Conservation (phyloP, 2,113 vertebrate species). For the Thryonomys swinderianus region DNA sequence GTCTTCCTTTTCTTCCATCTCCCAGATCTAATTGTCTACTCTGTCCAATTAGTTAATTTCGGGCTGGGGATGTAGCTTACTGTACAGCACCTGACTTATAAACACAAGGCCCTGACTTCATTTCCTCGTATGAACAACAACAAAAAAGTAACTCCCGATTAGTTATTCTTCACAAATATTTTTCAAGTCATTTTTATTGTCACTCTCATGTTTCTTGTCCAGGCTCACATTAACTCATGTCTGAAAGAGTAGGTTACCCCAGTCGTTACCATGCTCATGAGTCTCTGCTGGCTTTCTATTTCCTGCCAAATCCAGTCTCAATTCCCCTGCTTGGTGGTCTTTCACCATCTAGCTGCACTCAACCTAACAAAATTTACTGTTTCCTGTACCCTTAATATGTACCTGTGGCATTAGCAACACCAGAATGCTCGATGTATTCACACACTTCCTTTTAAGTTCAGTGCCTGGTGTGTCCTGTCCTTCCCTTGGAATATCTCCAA, state of each 20-base stretch:
- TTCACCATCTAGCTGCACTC: background rate
- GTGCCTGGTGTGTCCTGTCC: background rate
- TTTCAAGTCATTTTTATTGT: conserved; percentile 41
- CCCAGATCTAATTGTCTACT: background rate
- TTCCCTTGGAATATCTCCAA: background rate
- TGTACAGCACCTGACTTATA: too few relatives aligned
- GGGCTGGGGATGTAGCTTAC: too few relatives aligned
- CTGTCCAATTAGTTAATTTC: background rate
- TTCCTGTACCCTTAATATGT: background rate
- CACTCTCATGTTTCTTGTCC: background rate
- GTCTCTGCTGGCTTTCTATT: background rate
- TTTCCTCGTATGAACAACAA: too few relatives aligned
- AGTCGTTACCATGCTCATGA: background rate
- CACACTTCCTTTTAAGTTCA: background rate
- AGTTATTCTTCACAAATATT: background rate
- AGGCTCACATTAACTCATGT: background rate
- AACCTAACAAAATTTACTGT: conserved; percentile 18
- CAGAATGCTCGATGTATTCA: background rate
- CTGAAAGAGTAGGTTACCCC: background rate
- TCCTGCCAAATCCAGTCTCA: background rate
- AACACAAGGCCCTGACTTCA: too few relatives aligned
- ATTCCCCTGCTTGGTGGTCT: background rate
- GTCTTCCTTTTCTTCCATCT: background rate
- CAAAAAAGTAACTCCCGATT: background rate
- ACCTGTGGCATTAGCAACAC: background rate